phyloP scores from a whole-genome alignment of 2,113 vertebrate genomes.

The Neofelis nebulosa region DNA sequence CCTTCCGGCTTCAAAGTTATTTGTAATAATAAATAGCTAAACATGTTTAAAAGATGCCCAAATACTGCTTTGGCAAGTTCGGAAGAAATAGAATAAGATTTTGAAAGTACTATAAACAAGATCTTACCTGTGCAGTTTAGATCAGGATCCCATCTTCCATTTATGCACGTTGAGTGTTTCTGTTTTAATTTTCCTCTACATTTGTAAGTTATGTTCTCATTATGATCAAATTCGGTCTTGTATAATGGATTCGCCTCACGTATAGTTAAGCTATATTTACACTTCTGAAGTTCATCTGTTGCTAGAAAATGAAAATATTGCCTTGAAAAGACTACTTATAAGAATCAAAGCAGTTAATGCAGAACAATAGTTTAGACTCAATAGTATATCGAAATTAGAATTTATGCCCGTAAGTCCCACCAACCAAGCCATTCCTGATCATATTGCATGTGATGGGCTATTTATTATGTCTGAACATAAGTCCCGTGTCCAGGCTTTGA shows the following conservation, averaged over 20 bases:
- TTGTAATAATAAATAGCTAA: not conserved
- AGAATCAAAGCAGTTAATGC: not conserved
- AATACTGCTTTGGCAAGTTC: not conserved
- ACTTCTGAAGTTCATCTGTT: slow-evolving; percentile 47
- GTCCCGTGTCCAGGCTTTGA: not conserved
- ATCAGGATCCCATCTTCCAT: slow-evolving; percentile 79
- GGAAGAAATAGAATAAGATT: not conserved
- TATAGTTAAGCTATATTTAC: accelerated
- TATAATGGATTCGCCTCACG: accelerated
- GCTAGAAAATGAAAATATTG: slow-evolving; percentile 52
- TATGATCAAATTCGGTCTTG: accelerated
- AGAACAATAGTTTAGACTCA: not conserved
- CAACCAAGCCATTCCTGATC: no score
- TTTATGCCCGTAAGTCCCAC: no score
- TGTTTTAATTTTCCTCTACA: not conserved
- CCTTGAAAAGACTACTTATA: not conserved
- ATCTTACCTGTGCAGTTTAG: slow-evolving; percentile 70
- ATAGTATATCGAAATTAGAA: not conserved
- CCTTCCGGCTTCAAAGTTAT: not conserved
- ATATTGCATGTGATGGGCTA: no score
- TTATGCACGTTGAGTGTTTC: slow-evolving; percentile 61
- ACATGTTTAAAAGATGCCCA: not conserved
- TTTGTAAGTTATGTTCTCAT: accelerated
- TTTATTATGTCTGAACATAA: not conserved
- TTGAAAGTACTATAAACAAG: not conserved